These are phyloP conservation scores for Muscicapa comitata DNA, from an alignment of 2,797 vertebrate genomes.

Conservation along the genomic window DNA sequence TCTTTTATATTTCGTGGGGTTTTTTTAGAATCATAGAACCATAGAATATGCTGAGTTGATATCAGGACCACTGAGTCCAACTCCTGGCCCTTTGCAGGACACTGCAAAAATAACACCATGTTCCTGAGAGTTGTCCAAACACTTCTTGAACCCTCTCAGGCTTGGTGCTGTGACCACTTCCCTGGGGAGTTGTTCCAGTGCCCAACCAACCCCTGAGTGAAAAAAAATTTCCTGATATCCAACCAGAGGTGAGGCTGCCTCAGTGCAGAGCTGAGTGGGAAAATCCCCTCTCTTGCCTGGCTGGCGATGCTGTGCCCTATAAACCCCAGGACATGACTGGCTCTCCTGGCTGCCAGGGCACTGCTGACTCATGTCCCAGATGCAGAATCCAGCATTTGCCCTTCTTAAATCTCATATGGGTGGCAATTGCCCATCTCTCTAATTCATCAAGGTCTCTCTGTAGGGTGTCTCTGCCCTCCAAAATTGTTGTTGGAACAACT, in stretches of 20 bases:
- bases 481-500: background rate
- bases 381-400: background rate
- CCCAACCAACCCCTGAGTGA: background rate
- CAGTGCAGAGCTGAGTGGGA: background rate
- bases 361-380: background rate
- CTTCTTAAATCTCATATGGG: background rate
- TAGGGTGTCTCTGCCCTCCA: background rate
- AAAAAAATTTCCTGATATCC: background rate
- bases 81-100: background rate
- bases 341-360: background rate
- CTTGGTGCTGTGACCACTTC: background rate
- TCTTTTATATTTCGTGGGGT: rapidly evolving
- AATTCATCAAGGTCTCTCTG: background rate
- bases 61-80: background rate
- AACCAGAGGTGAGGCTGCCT: rapidly evolving
- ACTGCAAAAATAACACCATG: background rate
- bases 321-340: rapidly evolving
- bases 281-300: background rate
- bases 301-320: rapidly evolving
- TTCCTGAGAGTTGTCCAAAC: rapidly evolving
- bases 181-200: background rate
- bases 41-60: background rate
- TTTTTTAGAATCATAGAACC: background rate
- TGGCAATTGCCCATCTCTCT: background rate
- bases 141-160: background rate